A percentile compares a stretch with the other conserved stretches of the same genome.
Evolutionary conservation across 2,888 invertebrate species (phyloP).

Genomic region (Priocnemis perturbator): DNA sequence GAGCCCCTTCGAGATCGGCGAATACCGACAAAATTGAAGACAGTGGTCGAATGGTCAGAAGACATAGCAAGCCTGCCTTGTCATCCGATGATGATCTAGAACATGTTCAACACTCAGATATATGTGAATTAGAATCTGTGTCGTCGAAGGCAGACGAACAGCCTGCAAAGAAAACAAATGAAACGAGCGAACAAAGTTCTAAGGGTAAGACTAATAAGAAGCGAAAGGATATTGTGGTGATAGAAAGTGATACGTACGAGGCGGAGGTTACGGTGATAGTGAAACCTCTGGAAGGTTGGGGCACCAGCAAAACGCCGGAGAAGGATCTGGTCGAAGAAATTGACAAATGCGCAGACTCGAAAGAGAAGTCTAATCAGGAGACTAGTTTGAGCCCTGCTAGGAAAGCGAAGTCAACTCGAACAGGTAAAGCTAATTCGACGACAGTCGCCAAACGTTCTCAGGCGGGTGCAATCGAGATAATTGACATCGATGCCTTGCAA

Average conservation of each 20-base stretch:
- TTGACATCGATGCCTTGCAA: conserved; percentile 68
- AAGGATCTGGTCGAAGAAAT: conserved; percentile 42
- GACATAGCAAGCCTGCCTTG: conserved; percentile 32
- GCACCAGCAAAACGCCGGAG: conserved; percentile 47
- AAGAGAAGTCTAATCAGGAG: conserved; percentile 18
- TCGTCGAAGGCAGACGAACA: neutral
- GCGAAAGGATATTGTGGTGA: conserved; percentile 59
- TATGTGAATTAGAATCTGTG: conserved; percentile 34
- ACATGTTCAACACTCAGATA: conserved; percentile 64
- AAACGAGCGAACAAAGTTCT: conserved; percentile 13
- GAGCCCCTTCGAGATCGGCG: neutral
- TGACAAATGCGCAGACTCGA: conserved; percentile 46
- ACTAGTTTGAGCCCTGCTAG: conserved; percentile 29
- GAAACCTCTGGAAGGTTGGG: conserved; percentile 51
- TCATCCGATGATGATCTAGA: conserved; percentile 70
- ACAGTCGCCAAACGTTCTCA: conserved; percentile 26
- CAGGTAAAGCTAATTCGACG: conserved; percentile 8
- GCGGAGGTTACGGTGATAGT: conserved; percentile 59
- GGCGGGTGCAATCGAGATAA: conserved; percentile 61
- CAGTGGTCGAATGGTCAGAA: neutral
- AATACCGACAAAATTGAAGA: conserved; percentile 4
- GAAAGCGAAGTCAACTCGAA: conserved; percentile 8
- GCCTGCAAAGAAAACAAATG: conserved; percentile 28
- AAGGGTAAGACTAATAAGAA: conserved; percentile 47
- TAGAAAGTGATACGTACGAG: conserved; percentile 53